Evolutionary conservation across 2,113 vertebrate genomes (phyloP).

Genomic region (Erinaceus europaeus): DNA sequence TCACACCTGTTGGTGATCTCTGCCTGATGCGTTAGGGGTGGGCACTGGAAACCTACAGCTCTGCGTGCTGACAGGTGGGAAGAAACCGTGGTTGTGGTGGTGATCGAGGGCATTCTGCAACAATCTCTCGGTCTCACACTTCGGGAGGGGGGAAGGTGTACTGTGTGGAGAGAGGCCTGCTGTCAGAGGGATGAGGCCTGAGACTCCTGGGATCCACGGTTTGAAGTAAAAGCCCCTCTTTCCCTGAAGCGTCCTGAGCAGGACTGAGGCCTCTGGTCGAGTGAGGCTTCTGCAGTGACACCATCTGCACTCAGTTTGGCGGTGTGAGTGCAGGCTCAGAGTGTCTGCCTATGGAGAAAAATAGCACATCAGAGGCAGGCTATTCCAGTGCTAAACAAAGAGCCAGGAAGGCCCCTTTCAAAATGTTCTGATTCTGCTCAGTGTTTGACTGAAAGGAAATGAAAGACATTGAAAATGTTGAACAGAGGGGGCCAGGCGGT

Average conservation of each 20-base stretch:
- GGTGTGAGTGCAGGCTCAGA: slow-evolving; percentile 42
- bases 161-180: slow-evolving; percentile 30
- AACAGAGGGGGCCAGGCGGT: too few species aligned
- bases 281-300: slow-evolving; percentile 19
- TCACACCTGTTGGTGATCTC: neutral
- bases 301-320: slow-evolving; percentile 51
- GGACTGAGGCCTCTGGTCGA: slow-evolving; percentile 18
- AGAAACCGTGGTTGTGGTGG: neutral
- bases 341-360: slow-evolving; percentile 38
- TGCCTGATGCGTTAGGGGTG: neutral
- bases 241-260: slow-evolving; percentile 50
- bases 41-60: slow-evolving; percentile 4
- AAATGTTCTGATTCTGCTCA: slow-evolving; percentile 55
- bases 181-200: slow-evolving; percentile 24
- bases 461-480: slow-evolving; percentile 54
- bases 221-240: slow-evolving; percentile 45
- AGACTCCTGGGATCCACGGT: slow-evolving; percentile 41
- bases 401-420: slow-evolving; percentile 31
- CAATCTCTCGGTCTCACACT: slow-evolving; percentile 12
- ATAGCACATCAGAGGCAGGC: slow-evolving; percentile 31
- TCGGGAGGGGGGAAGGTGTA: slow-evolving; percentile 13
- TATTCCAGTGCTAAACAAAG: slow-evolving; percentile 51
- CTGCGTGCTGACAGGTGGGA: slow-evolving; percentile 38
- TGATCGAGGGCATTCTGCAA: slow-evolving; percentile 18
- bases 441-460: slow-evolving; percentile 65